Evolutionary conservation across 2,888 invertebrate species (phyloP), one percentile per base, ranked within the genome.

Genomic region (Arrhopalites spinosus): DNA sequence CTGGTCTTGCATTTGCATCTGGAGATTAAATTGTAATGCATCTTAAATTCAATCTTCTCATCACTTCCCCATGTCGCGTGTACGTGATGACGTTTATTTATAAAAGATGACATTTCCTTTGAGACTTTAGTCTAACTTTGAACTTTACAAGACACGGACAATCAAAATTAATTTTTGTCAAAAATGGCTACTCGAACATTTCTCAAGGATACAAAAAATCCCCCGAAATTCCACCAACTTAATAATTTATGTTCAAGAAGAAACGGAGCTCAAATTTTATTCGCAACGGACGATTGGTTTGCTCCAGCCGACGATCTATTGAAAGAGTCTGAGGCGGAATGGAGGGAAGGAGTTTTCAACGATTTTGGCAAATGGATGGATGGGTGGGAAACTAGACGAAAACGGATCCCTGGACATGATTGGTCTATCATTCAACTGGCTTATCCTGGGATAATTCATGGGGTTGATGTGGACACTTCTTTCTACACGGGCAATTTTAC

Each of bases 321-420:
- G 20, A 84, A 85, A 47, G 69, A 61, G 17, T 30, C 13, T 0
- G 88, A 89, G 2, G 88, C 90, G 0, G 84, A 88, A 17, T 90
- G 89, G 85, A 87, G 88, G 20, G 85, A 87, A 5, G 88, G 88
- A 0, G 87, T 88, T 78, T 90, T 87, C 83, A 90, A 90, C 0
- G 88, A 89, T 69, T 89, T 85, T 76, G 90, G 90, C 0, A 90
- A 90, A 83, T 90, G 89, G 90, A 90, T 90, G 90, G 90, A 90
- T 80, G 90, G 90, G 0, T 90, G 90, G 90, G 90, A 90, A 84
- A 90, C 90, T 0, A 85, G 90, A 17, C 86, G 90, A 73, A 90
- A 89, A 83, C 85, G 90, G 74, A 87, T 87, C 27, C 84, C 88
- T 0, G 90, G 90, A 0, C 90, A 90, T 77, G 90, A 90, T 79